Conservation (phyloP, 2,888 invertebrate species). For the Perizoma affinitatum region DNA sequence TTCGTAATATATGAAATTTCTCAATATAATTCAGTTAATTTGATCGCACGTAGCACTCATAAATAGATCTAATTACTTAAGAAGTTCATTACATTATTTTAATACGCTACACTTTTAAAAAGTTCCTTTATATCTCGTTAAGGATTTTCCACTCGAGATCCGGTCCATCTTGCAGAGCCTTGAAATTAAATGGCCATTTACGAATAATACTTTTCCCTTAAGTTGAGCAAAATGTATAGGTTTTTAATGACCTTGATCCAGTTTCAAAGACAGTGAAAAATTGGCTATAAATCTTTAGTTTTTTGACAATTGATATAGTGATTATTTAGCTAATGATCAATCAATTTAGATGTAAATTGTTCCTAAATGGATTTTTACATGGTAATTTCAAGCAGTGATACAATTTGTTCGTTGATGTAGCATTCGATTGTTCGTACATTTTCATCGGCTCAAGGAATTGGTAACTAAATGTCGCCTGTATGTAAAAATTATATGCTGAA, state of each 20-base stretch:
- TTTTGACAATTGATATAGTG: background rate
- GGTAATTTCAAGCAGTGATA: too few relatives aligned
- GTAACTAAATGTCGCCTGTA: too few relatives aligned
- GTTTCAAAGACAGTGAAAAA: constrained; percentile 33
- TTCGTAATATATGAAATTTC: too few relatives aligned
- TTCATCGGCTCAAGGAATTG: too few relatives aligned
- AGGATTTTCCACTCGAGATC: constrained; percentile 30
- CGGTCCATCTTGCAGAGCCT: constrained; percentile 24
- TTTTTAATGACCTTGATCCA: constrained; percentile 38
- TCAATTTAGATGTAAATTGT: too few relatives aligned
- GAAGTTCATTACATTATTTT: constrained; percentile 29
- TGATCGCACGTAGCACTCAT: background rate
- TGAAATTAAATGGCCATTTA: constrained; percentile 39
- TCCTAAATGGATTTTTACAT: too few relatives aligned
- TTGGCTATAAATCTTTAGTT: constrained; percentile 19
- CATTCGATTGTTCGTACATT: too few relatives aligned
- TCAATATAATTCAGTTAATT: too few relatives aligned
- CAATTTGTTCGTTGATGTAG: too few relatives aligned
- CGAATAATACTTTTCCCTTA: constrained; percentile 31
- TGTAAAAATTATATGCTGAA: background rate
- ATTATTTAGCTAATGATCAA: too few relatives aligned
- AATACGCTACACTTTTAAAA: constrained; percentile 27
- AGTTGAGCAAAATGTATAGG: constrained; percentile 35
- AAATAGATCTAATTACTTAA: constrained; percentile 30
- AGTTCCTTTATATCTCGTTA: constrained; percentile 34